phyloP scores from a whole-genome alignment of 2,113 vertebrate species.

The Siniperca chuatsi region DNA sequence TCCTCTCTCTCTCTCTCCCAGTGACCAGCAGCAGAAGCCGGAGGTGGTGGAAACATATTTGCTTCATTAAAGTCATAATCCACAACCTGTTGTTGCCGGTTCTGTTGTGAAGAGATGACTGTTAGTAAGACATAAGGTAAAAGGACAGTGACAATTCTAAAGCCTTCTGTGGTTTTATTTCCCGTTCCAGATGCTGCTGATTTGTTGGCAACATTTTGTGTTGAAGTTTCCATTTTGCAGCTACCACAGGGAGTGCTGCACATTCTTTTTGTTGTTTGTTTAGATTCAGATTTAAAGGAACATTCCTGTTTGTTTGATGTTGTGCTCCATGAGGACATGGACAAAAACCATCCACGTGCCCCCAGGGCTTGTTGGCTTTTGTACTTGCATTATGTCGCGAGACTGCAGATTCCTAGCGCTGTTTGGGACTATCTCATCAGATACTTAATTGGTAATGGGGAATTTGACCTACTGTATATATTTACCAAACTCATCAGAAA shows the following conservation, averaged over 20 bases:
- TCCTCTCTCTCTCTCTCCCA: background rate
- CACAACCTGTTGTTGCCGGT: slow-evolving; percentile 46
- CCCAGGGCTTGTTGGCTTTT: background rate
- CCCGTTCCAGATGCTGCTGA: slow-evolving; percentile 23
- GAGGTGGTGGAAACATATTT: slow-evolving; percentile 45
- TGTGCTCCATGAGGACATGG: background rate
- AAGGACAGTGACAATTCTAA: background rate
- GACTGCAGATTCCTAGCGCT: background rate
- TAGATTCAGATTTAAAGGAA: slow-evolving; percentile 15
- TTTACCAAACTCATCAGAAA: background rate
- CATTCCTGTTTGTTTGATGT: background rate
- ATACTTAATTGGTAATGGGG: background rate
- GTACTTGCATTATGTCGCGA: background rate
- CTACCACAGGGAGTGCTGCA: background rate
- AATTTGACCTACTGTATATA: background rate
- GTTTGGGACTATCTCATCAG: background rate
- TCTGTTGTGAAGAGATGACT: background rate
- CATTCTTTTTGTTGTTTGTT: background rate
- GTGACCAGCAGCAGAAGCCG: slow-evolving; percentile 23
- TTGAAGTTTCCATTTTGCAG: slow-evolving; percentile 7
- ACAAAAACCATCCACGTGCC: background rate
- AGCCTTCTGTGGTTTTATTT: slow-evolving; percentile 23
- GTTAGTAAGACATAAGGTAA: background rate
- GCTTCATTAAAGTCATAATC: slow-evolving; percentile 55
- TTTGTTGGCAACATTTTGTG: background rate